These are phyloP conservation scores for Urophycis tenuis DNA, from an alignment of 2,797 vertebrate species.

Conservation along the genomic window DNA sequence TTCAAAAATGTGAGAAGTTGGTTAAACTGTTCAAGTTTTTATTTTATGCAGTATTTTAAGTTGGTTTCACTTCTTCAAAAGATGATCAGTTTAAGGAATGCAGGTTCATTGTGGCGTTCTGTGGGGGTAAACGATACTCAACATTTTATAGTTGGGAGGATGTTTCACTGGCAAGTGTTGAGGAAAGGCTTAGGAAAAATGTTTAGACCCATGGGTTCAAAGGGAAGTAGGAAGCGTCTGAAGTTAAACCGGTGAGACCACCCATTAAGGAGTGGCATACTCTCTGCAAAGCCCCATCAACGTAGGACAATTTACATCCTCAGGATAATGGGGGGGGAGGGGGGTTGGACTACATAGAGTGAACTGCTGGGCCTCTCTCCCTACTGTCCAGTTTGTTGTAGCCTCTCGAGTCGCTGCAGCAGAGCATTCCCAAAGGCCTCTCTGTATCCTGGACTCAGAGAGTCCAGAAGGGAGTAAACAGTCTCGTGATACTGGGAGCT, in stretches of 20 bases:
- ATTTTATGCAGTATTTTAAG: not conserved
- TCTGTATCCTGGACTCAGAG: slow-evolving; percentile 92
- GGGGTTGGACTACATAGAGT: not conserved
- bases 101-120: not conserved
- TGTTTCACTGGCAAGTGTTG: not conserved
- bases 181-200: not conserved
- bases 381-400: slow-evolving; percentile 82
- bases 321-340: not conserved
- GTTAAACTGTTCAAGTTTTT: not conserved
- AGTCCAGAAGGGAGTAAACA: slow-evolving; percentile 93
- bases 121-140: not conserved
- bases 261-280: slow-evolving; percentile 33
- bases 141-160: not conserved
- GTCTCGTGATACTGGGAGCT: slow-evolving; percentile 90
- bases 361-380: too few species aligned
- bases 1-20: not conserved
- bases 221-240: slow-evolving; percentile 33
- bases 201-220: slow-evolving; percentile 23
- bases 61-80: not conserved
- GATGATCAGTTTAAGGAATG: not conserved
- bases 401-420: slow-evolving; percentile 86
- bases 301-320: slow-evolving; percentile 30
- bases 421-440: slow-evolving; percentile 95
- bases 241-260: slow-evolving; percentile 38
- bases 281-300: slow-evolving; percentile 24